Evolutionary conservation across 1,140 invertebrate genomes (phyloP).

Genomic region (Amphibalanus amphitrite): DNA sequence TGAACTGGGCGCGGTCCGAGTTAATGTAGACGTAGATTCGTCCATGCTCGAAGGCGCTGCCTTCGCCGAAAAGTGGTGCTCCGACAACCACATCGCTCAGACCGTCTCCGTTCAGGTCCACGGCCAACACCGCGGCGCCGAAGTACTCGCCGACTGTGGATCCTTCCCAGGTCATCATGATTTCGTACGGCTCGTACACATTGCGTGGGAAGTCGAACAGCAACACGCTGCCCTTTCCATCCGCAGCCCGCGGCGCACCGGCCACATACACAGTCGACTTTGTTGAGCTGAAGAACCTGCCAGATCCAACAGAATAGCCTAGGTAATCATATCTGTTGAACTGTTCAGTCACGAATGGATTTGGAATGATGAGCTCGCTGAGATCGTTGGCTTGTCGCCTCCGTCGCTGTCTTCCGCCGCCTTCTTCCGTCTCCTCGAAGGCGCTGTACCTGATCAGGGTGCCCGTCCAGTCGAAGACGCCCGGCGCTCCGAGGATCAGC

Average conservation of each 20-base stretch:
- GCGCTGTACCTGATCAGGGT: neutral
- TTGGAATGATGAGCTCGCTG: neutral
- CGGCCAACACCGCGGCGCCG: neutral
- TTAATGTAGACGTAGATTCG: neutral
- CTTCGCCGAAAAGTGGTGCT: neutral
- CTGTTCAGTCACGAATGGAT: neutral
- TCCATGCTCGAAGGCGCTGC: neutral
- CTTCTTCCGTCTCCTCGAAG: no score
- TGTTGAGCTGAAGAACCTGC: neutral
- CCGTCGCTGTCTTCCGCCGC: no score
- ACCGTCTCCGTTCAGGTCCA: neutral
- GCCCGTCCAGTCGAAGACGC: conserved; percentile 25
- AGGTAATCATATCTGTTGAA: neutral
- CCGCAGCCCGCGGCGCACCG: neutral
- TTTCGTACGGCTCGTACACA: no score
- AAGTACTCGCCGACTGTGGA: neutral
- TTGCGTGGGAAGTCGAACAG: neutral
- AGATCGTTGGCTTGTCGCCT: no score
- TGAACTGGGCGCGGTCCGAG: neutral
- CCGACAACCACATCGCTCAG: neutral
- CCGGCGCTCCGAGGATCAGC: conserved; percentile 26
- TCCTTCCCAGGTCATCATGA: no score
- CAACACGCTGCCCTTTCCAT: neutral
- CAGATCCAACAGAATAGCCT: neutral
- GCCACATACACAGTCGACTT: neutral